phyloP scores from a whole-genome alignment of 2,888 invertebrate genomes.

The Tinea pellionella region DNA sequence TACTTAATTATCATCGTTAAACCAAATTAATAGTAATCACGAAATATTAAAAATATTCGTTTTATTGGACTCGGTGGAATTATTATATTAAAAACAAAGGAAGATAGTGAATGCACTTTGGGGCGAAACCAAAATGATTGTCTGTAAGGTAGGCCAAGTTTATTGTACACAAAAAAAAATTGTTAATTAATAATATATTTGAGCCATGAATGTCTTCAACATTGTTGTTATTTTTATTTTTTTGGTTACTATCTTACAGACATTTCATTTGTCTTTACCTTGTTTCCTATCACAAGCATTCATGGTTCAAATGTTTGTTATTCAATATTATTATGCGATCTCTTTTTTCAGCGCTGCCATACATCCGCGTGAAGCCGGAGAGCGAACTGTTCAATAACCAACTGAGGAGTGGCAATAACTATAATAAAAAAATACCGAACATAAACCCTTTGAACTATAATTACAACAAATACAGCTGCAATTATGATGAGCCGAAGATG shows the following conservation, averaged over 20 bases:
- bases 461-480: slow-evolving; percentile 15
- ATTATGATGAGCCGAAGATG: slow-evolving; percentile 30
- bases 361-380: slow-evolving; percentile 53
- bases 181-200: slow-evolving; percentile 18
- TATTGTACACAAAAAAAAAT: slow-evolving; percentile 17
- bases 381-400: slow-evolving; percentile 56
- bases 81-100: slow-evolving; percentile 21
- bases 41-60: slow-evolving; percentile 15
- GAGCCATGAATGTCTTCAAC: slow-evolving; percentile 58
- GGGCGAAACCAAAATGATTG: slow-evolving; percentile 37
- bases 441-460: slow-evolving; percentile 34
- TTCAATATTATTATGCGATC: neutral
- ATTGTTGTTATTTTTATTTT: slow-evolving; percentile 20
- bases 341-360: slow-evolving; percentile 31
- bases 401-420: slow-evolving; percentile 47
- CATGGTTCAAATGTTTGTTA: slow-evolving; percentile 47
- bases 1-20: slow-evolving; percentile 17
- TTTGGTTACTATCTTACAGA: slow-evolving; percentile 56
- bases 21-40: slow-evolving; percentile 18
- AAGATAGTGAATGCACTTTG: slow-evolving; percentile 64
- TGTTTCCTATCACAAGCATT: slow-evolving; percentile 29
- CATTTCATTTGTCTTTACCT: slow-evolving; percentile 39
- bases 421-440: slow-evolving; percentile 45
- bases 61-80: neutral
- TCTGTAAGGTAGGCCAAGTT: slow-evolving; percentile 69